Conservation (phyloP, 2,888 invertebrate genomes). For the Slavum lentiscoides region DNA sequence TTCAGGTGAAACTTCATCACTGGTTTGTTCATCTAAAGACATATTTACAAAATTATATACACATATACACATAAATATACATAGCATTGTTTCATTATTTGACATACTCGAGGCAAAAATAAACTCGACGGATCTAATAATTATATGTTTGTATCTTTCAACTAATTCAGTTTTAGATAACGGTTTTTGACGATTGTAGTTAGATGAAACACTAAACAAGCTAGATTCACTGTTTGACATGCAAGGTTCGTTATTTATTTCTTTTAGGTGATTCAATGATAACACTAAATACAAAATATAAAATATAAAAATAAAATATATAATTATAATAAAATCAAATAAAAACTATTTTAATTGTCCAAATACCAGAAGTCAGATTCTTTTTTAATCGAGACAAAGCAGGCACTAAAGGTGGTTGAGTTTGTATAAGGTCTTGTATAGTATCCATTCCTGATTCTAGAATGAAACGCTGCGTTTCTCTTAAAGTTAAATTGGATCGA, state of each 20-base stretch:
- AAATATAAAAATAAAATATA: background rate
- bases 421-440: constrained; percentile 58
- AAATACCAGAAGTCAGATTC: constrained; percentile 45
- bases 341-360: background rate
- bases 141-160: constrained; percentile 64
- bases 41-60: background rate
- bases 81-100: background rate
- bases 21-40: constrained; percentile 4
- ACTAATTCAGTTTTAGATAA: constrained; percentile 60
- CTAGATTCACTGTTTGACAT: constrained; percentile 55
- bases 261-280: constrained; percentile 46
- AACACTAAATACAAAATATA: constrained; percentile 9
- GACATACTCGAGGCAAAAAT: constrained; percentile 36
- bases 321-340: background rate
- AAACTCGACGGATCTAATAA: constrained; percentile 58
- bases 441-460: constrained; percentile 65
- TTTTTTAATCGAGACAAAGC: constrained; percentile 40
- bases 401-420: constrained; percentile 42
- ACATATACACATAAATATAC: too few species aligned
- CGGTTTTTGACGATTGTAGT: constrained; percentile 51
- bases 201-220: constrained; percentile 54
- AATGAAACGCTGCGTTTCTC: constrained; percentile 65
- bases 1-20: constrained; percentile 54
- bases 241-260: constrained; percentile 10
- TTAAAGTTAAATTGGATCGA: constrained; percentile 60